Evolutionary conservation across 1,140 invertebrate genomes (phyloP).

Genomic region (Apis mellifera): Amel_HAv3.1 CM009944.2:7733001-7733500

Average conservation of each 20-base stretch:
- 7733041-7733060: constrained; percentile 34
- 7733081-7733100: background rate
- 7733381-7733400: background rate
- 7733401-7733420: background rate
- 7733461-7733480: background rate
- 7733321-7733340: background rate
- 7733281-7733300: too few species aligned
- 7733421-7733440: constrained; percentile 7
- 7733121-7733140: background rate
- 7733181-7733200: too few species aligned
- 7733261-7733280: too few species aligned
- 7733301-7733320: background rate
- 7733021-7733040: constrained; percentile 31
- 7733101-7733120: background rate
- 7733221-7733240: too few species aligned
- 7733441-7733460: background rate
- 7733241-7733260: too few species aligned
- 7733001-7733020: constrained; percentile 35
- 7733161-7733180: too few species aligned
- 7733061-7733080: constrained; percentile 3
- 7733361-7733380: background rate
- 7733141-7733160: too few species aligned
- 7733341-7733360: background rate
- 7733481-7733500: background rate
- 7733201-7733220: too few species aligned